Percentiles rank a stretch among this genome's conserved stretches.
phyloP scores from a whole-genome alignment of 2,113 vertebrate genomes.

The Penelope pileata region DNA sequence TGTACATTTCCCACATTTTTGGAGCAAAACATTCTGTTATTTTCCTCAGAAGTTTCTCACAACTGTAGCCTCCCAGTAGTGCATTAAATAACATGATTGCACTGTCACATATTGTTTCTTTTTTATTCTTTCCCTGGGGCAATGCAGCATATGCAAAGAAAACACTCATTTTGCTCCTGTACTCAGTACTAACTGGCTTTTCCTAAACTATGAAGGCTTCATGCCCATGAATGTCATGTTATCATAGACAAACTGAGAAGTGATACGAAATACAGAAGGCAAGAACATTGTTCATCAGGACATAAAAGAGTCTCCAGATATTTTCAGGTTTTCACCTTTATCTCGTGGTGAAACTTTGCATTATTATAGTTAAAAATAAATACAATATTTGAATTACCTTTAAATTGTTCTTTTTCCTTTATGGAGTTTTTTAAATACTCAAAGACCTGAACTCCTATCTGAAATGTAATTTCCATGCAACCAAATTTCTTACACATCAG shows the following conservation, averaged over 20 bases:
- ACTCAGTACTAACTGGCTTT: conserved; percentile 43
- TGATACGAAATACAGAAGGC: neutral
- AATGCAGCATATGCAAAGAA: neutral
- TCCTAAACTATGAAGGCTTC: neutral
- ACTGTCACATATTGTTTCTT: neutral
- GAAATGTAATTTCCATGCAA: neutral
- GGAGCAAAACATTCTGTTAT: neutral
- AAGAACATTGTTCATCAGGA: neutral
- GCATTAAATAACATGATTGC: neutral
- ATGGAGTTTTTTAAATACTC: neutral
- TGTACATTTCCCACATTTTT: fast-evolving
- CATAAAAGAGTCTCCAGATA: neutral
- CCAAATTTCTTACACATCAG: neutral
- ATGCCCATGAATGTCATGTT: neutral
- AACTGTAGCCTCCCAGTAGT: neutral
- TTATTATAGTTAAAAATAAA: neutral
- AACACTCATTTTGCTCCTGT: conserved; percentile 4
- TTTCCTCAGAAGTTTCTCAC: neutral
- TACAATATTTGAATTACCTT: neutral
- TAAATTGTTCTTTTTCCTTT: neutral
- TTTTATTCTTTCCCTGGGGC: neutral
- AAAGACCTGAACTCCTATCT: neutral
- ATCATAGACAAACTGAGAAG: neutral
- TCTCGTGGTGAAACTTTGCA: neutral
- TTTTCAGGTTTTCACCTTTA: neutral